phyloP scores from a whole-genome alignment of 2,797 vertebrate species.

The Heliangelus exortis region DNA sequence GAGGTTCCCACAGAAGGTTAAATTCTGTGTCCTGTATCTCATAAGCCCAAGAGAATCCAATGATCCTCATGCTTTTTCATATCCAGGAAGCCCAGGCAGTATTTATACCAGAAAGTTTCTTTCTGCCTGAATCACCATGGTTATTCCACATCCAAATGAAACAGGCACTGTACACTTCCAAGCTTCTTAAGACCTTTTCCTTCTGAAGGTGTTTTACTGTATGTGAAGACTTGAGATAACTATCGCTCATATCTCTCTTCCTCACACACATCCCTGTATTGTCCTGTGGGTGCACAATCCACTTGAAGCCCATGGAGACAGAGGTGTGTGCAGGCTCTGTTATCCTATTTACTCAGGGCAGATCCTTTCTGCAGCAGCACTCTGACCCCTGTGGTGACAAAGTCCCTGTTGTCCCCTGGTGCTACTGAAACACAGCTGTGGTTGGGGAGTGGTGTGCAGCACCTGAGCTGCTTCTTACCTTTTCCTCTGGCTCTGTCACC shows the following conservation, averaged over 20 bases:
- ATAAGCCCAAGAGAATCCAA: not conserved
- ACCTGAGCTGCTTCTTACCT: not conserved
- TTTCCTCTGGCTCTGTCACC: not conserved
- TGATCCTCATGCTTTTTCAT: not conserved
- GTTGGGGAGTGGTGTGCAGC: not conserved
- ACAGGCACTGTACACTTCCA: not conserved
- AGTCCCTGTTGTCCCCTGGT: not conserved
- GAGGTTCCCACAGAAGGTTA: not conserved
- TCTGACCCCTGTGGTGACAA: not conserved
- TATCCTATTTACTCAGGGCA: not conserved
- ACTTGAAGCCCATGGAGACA: not conserved
- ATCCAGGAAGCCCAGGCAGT: not conserved
- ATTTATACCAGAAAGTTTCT: not conserved
- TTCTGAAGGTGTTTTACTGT: not conserved
- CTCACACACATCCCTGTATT: conserved; percentile 60
- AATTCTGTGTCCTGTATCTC: not conserved
- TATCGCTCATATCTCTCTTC: not conserved
- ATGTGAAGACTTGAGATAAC: not conserved
- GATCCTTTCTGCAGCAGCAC: not conserved
- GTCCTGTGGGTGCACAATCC: not conserved
- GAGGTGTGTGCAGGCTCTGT: not conserved
- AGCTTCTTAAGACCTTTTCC: not conserved
- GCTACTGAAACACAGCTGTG: not conserved
- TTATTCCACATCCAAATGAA: not conserved
- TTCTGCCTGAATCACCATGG: not conserved